These are phyloP conservation scores for Drosophila kohkoa DNA, from an alignment of 1,140 invertebrate genomes.

Conservation along the genomic window DNA sequence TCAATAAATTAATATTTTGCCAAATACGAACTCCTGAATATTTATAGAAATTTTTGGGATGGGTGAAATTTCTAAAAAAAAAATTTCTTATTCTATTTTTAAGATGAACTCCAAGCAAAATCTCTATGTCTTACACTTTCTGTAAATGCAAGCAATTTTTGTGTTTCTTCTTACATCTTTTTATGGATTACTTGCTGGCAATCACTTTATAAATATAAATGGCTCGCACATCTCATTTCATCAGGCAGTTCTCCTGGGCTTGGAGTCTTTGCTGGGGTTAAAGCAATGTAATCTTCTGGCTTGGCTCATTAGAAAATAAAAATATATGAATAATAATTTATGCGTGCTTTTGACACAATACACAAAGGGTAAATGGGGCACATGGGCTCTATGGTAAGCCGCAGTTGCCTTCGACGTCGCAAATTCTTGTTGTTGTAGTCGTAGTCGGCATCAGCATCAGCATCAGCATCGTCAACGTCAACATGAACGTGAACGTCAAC, in stretches of 20 bases:
- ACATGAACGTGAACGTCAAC: slow-evolving; percentile 10
- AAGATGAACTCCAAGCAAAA: too few species aligned
- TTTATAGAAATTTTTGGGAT: too few species aligned
- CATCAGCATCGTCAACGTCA: slow-evolving; percentile 5
- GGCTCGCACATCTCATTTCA: background rate
- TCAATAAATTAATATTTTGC: too few species aligned
- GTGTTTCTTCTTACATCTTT: background rate
- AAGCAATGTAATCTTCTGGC: slow-evolving; percentile 12
- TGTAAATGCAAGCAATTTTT: background rate
- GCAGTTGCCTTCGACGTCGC: slow-evolving; percentile 37
- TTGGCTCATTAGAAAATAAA: slow-evolving; percentile 70
- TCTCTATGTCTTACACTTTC: too few species aligned
- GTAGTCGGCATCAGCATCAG: background rate
- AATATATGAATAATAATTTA: slow-evolving; percentile 70
- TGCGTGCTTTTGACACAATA: slow-evolving; percentile 74
- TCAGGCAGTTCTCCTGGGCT: background rate
- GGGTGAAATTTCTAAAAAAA: too few species aligned
- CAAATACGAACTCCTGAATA: too few species aligned
- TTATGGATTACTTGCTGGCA: too few species aligned
- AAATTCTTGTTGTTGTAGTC: too few species aligned
- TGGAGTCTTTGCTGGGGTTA: slow-evolving; percentile 1
- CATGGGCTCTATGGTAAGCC: slow-evolving; percentile 35
- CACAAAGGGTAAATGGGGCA: slow-evolving; percentile 69
- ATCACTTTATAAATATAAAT: slow-evolving; percentile 20
- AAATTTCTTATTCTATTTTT: too few species aligned